Conservation (phyloP, 2,888 invertebrate genomes). For the Perizoma flavofasciatum region DNA sequence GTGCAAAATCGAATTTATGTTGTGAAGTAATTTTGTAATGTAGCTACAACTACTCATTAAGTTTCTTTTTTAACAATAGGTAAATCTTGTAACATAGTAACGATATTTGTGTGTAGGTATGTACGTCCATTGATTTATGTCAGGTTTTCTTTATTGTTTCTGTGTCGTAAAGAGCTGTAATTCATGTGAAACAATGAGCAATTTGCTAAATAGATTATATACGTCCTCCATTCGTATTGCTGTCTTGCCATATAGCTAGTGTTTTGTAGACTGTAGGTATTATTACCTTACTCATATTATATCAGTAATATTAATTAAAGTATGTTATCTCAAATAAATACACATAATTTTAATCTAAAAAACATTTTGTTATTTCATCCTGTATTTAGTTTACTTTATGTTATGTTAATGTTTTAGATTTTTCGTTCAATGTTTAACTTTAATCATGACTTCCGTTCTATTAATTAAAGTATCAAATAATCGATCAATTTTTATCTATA, state of each 20-base stretch:
- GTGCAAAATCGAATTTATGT: constrained; percentile 57
- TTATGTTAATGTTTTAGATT: constrained; percentile 50
- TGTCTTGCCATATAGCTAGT: constrained; percentile 82
- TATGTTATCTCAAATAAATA: constrained; percentile 16
- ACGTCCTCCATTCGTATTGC: constrained; percentile 80
- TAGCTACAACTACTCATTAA: constrained; percentile 57
- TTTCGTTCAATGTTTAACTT: constrained; percentile 47
- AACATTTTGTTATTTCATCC: constrained; percentile 27
- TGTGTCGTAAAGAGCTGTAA: constrained; percentile 77
- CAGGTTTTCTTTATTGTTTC: constrained; percentile 77
- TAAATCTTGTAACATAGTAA: constrained; percentile 68
- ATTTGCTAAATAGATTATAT: constrained; percentile 80
- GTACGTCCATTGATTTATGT: constrained; percentile 76
- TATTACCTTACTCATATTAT: constrained; percentile 54
- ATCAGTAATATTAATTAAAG: constrained; percentile 46
- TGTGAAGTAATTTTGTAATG: constrained; percentile 42
- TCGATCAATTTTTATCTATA: constrained; percentile 72
- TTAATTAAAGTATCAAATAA: constrained; percentile 61
- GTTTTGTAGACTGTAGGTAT: constrained; percentile 73
- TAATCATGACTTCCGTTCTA: constrained; percentile 68
- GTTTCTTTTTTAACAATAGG: constrained; percentile 69
- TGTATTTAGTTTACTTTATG: constrained; percentile 50
- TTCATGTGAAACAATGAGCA: constrained; percentile 80
- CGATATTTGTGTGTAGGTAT: constrained; percentile 62
- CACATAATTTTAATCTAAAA: constrained; percentile 6